phyloP scores from a whole-genome alignment of 92 coral and sea anemone species.

The Phenganax subtilis region DNA sequence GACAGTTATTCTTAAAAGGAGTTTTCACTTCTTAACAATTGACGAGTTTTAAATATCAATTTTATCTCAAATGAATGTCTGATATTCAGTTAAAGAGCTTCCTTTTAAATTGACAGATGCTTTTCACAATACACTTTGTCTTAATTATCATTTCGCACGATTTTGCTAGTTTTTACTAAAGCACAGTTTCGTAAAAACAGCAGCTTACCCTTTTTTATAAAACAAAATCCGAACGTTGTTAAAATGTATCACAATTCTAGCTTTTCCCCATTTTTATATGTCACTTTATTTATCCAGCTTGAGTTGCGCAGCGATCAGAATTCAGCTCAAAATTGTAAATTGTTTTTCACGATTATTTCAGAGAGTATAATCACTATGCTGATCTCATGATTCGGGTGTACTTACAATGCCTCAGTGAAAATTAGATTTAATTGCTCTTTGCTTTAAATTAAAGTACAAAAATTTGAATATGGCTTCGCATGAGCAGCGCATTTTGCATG shows the following conservation, averaged over 20 bases:
- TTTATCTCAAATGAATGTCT: background rate
- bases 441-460: background rate
- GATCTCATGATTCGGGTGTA: background rate
- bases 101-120: constrained; percentile 5
- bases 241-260: too few relatives aligned
- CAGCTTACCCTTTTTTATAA: background rate
- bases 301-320: background rate
- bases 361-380: background rate
- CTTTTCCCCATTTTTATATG: background rate
- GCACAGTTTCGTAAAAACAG: background rate
- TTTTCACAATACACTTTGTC: background rate
- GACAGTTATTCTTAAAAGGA: too few relatives aligned
- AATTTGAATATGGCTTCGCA: background rate
- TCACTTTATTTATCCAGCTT: constrained; percentile 3
- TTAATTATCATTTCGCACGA: constrained; percentile 6
- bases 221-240: background rate
- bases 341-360: background rate
- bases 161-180: background rate
- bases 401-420: background rate
- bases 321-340: background rate
- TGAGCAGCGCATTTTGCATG: background rate
- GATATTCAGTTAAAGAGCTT: background rate
- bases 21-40: background rate
- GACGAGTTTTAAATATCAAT: constrained; percentile 16
- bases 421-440: background rate